These are phyloP conservation scores for Lophura nycthemera DNA, from an alignment of 2,113 vertebrate species.

Conservation along the genomic window DNA sequence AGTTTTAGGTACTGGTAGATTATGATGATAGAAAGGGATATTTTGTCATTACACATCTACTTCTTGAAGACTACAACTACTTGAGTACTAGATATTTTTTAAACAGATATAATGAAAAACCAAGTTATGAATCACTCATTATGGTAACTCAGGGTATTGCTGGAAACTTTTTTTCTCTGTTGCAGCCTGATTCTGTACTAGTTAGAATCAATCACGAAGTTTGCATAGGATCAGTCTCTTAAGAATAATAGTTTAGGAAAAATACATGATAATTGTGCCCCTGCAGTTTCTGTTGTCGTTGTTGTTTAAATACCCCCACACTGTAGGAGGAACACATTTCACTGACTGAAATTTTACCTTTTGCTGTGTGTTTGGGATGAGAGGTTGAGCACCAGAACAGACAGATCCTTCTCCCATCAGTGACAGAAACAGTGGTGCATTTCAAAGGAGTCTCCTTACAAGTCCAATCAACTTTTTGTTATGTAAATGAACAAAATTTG, in stretches of 20 bases:
- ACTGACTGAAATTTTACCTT: background rate
- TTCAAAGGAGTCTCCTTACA: constrained; percentile 68
- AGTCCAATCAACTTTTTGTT: constrained; percentile 61
- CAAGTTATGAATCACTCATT: background rate
- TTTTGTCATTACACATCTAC: background rate
- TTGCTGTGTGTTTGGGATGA: background rate
- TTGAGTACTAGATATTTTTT: background rate
- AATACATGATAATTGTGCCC: background rate
- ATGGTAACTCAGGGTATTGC: background rate
- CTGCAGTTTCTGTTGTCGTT: background rate
- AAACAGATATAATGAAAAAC: background rate
- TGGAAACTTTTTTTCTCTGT: background rate
- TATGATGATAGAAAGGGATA: background rate
- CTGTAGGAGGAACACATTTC: background rate
- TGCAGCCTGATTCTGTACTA: background rate
- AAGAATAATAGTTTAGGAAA: background rate
- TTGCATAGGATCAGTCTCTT: background rate
- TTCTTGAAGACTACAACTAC: background rate
- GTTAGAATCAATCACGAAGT: background rate
- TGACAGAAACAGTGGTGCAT: constrained; percentile 43
- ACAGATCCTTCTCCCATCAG: background rate
- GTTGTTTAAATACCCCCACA: background rate
- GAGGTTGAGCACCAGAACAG: background rate
- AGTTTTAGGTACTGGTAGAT: background rate
- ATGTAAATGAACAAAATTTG: constrained; percentile 63